Evolutionary conservation across 2,888 invertebrate species (phyloP).

Genomic region (Sthenelais limicola): DNA sequence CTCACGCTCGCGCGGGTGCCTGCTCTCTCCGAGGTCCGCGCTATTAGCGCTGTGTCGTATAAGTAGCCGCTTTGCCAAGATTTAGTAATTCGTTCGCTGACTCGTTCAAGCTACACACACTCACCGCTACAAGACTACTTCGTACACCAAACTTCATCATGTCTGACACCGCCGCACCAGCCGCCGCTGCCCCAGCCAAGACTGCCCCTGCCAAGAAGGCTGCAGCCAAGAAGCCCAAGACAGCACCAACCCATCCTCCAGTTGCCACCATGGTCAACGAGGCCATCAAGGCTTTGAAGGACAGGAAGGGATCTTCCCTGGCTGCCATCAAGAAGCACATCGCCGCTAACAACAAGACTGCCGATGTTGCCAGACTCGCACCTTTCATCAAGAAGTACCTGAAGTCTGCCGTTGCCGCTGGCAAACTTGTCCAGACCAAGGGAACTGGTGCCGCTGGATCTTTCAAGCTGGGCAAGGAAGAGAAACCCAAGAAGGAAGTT

Average conservation of each 20-base stretch:
- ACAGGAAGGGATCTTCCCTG: constrained; percentile 77
- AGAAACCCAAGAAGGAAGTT: constrained; percentile 34
- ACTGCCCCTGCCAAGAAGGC: too few species aligned
- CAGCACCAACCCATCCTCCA: constrained; percentile 72
- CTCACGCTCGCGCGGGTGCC: not conserved
- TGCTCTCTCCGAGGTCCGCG: constrained; percentile 33
- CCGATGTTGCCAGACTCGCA: constrained; percentile 77
- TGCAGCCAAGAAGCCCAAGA: constrained; percentile 38
- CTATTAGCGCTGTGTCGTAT: not conserved
- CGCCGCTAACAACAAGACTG: constrained; percentile 76
- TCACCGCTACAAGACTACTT: too few species aligned
- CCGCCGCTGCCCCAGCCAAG: constrained; percentile 7
- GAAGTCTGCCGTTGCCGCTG: constrained; percentile 76
- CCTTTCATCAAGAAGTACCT: constrained; percentile 78
- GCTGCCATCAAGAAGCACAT: constrained; percentile 79
- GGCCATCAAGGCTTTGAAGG: constrained; percentile 71
- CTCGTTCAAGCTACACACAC: too few species aligned
- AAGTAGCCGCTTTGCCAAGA: not conserved
- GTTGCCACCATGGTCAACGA: constrained; percentile 77
- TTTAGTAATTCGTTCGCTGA: not conserved
- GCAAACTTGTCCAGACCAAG: constrained; percentile 63
- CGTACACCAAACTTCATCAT: too few species aligned
- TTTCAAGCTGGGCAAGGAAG: constrained; percentile 55
- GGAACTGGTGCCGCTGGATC: constrained; percentile 64
- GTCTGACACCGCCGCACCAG: constrained; percentile 23